Percentiles rank a stretch among this genome's conserved stretches.
These are phyloP conservation scores for Aplidium turbinatum DNA, from an alignment of 23 tunicate species.

Conservation along the genomic window DNA sequence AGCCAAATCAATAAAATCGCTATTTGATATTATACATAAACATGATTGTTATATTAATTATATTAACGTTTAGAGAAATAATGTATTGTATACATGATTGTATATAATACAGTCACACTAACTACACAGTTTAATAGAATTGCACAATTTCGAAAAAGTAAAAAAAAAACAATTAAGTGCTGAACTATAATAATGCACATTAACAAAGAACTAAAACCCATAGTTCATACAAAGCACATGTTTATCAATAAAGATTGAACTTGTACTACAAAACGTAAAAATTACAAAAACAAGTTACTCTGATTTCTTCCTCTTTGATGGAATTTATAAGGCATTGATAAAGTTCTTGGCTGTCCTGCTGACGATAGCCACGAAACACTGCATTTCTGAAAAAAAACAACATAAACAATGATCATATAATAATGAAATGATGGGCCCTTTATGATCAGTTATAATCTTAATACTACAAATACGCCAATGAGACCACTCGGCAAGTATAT, in stretches of 20 bases:
- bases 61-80: too few species aligned
- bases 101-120: too few species aligned
- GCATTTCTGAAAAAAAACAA: conserved; percentile 35
- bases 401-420: not conserved
- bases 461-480: too few species aligned
- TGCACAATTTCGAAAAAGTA: not conserved
- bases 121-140: not conserved
- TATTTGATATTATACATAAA: too few species aligned
- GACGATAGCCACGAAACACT: conserved; percentile 71
- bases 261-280: too few species aligned
- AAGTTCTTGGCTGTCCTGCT: conserved; percentile 92
- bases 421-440: not conserved
- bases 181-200: not conserved
- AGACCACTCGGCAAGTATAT: too few species aligned
- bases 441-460: too few species aligned
- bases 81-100: too few species aligned
- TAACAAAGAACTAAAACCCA: not conserved
- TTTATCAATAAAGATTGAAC: too few species aligned
- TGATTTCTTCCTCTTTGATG: conserved; percentile 61
- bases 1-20: not conserved
- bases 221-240: too few species aligned
- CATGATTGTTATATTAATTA: too few species aligned
- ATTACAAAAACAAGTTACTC: conserved; percentile 25
- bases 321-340: conserved; percentile 62
- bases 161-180: not conserved